Percentiles rank a stretch among this genome's conserved stretches.
Conservation (phyloP, 2,113 vertebrate genomes). For the Cyprinodon variegatus region DNA sequence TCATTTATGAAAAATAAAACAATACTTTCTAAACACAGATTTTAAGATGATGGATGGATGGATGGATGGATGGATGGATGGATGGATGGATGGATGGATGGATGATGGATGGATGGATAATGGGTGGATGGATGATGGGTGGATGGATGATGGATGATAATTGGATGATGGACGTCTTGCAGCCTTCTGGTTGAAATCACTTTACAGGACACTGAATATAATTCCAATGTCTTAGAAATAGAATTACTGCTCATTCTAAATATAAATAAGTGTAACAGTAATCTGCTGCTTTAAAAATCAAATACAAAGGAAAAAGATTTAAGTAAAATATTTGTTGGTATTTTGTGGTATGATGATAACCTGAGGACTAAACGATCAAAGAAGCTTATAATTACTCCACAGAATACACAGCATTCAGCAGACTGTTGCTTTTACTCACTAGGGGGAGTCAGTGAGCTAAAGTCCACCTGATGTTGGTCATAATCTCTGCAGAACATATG, state of each 20-base stretch:
- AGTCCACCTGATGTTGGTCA: conserved; percentile 56
- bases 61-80: background rate
- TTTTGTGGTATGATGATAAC: background rate
- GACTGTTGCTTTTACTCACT: conserved; percentile 52
- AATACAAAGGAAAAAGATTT: background rate
- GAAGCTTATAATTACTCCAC: background rate
- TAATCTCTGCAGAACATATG: conserved; percentile 55
- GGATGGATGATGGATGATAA: background rate
- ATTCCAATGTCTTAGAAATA: background rate
- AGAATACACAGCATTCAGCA: background rate
- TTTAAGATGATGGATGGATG: background rate
- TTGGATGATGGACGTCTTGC: background rate
- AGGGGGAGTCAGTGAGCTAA: conserved; percentile 58
- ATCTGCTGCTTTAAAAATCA: background rate
- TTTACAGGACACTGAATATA: background rate
- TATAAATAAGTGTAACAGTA: background rate
- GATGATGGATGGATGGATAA: too few species aligned
- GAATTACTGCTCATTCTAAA: too few species aligned
- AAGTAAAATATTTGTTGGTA: background rate
- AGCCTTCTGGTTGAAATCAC: background rate
- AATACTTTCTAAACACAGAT: background rate
- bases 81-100: background rate
- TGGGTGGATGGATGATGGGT: background rate
- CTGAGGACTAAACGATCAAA: background rate
- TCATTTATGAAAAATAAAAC: background rate